Evolutionary conservation across 2,113 vertebrate species (phyloP).

Genomic region (Lophius piscatorius): DNA sequence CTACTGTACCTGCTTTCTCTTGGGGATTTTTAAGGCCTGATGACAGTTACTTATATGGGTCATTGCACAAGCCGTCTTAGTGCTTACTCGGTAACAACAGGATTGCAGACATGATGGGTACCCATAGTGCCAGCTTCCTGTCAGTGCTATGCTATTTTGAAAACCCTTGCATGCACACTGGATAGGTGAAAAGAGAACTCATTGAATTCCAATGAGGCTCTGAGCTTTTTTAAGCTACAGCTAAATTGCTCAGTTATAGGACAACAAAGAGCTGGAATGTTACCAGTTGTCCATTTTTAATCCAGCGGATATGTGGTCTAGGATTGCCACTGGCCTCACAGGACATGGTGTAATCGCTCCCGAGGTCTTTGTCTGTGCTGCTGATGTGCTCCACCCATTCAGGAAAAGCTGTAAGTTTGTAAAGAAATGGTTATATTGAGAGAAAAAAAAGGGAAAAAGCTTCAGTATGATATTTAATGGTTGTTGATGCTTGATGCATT

Average conservation of each 20-base stretch:
- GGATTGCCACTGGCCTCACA: conserved; percentile 91
- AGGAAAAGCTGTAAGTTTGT: conserved; percentile 84
- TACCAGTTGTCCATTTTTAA: conserved; percentile 90
- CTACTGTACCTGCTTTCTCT: conserved; percentile 29
- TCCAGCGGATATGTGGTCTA: conserved; percentile 87
- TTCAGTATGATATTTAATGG: conserved; percentile 7
- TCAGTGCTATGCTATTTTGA: conserved; percentile 39
- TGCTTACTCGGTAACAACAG: conserved; percentile 53
- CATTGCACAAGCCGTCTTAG: conserved; percentile 41
- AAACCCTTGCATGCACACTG: conserved; percentile 14
- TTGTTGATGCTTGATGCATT: neutral
- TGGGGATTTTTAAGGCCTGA: conserved; percentile 23
- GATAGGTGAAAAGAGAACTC: neutral
- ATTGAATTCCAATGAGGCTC: neutral
- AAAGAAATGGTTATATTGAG: neutral
- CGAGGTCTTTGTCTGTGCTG: conserved; percentile 89
- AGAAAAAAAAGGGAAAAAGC: conserved; percentile 14
- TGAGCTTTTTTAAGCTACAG: conserved; percentile 1
- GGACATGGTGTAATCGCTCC: conserved; percentile 89
- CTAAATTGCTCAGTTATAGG: neutral
- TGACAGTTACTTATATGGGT: conserved; percentile 49
- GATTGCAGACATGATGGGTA: conserved; percentile 34
- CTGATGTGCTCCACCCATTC: conserved; percentile 93
- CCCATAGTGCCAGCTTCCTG: conserved; percentile 50
- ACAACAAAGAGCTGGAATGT: conserved; percentile 16